Percentiles rank a stretch among this genome's conserved stretches.
phyloP scores from a whole-genome alignment of 2,113 vertebrate species.

The Upupa epops region DNA sequence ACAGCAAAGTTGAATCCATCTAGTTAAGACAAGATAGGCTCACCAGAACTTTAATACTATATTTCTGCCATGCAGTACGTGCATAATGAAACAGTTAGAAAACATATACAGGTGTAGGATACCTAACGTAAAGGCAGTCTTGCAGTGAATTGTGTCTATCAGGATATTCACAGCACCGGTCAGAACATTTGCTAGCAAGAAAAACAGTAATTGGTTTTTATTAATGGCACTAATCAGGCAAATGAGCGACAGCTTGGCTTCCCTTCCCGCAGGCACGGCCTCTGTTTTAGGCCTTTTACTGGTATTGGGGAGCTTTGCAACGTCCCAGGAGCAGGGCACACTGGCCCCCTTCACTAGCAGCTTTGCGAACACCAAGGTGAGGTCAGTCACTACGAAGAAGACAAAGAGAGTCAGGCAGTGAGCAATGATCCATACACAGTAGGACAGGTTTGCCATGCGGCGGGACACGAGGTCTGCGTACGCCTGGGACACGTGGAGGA shows the following conservation, averaged over 20 bases:
- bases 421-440: conserved; percentile 86
- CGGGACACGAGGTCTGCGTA: conserved; percentile 85
- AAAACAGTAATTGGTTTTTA: conserved; percentile 91
- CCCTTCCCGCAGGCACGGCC: background rate
- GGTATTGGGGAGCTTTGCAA: background rate
- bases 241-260: background rate
- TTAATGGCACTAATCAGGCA: conserved; percentile 90
- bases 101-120: conserved; percentile 89
- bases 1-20: background rate
- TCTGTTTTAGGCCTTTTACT: background rate
- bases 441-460: conserved; percentile 89
- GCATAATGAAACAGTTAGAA: conserved; percentile 80
- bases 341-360: conserved; percentile 70
- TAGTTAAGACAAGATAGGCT: background rate
- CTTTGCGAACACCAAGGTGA: conserved; percentile 83
- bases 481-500: conserved; percentile 72
- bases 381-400: conserved; percentile 75
- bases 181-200: conserved; percentile 89
- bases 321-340: conserved; percentile 83
- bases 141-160: conserved; percentile 85
- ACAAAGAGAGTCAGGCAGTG: conserved; percentile 82
- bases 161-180: conserved; percentile 87
- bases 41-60: conserved; percentile 90
- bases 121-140: conserved; percentile 70
- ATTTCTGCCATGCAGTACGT: conserved; percentile 80